Conservation (phyloP, 2,888 invertebrate genomes). For the Dicycla oo region DNA sequence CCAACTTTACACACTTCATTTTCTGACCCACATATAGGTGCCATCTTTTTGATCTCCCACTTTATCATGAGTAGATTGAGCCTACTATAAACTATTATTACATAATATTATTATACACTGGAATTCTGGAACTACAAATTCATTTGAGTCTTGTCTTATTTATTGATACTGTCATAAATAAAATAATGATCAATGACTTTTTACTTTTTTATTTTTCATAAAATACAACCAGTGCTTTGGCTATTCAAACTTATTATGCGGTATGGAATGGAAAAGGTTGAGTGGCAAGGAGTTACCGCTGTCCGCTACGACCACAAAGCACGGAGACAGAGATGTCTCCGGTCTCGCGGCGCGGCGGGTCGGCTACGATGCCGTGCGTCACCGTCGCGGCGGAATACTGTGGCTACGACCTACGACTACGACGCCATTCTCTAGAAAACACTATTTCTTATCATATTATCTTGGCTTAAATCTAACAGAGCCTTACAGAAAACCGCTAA, state of each 20-base stretch:
- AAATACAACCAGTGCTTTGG: slow-evolving; percentile 13
- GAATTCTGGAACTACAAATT: slow-evolving; percentile 40
- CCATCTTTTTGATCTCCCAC: slow-evolving; percentile 24
- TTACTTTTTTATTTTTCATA: slow-evolving; percentile 11
- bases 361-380: neutral
- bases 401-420: neutral
- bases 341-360: too few species aligned
- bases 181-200: slow-evolving; percentile 14
- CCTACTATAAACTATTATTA: slow-evolving; percentile 33
- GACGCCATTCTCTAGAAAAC: neutral
- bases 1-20: slow-evolving; percentile 45
- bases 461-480: slow-evolving; percentile 21
- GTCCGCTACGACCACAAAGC: neutral
- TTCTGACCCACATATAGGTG: slow-evolving; percentile 30
- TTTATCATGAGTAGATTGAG: slow-evolving; percentile 27
- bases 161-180: slow-evolving; percentile 39
- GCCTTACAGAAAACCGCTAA: slow-evolving; percentile 19
- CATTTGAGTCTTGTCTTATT: slow-evolving; percentile 33
- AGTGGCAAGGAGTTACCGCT: neutral
- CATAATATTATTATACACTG: slow-evolving; percentile 37
- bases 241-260: neutral
- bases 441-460: slow-evolving; percentile 10
- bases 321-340: neutral
- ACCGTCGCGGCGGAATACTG: neutral
- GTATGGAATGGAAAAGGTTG: neutral